Evolutionary conservation across 1,140 invertebrate species (phyloP), one percentile per base, ranked within the genome.

Genomic region (Lepidotrigona ventralis): DNA sequence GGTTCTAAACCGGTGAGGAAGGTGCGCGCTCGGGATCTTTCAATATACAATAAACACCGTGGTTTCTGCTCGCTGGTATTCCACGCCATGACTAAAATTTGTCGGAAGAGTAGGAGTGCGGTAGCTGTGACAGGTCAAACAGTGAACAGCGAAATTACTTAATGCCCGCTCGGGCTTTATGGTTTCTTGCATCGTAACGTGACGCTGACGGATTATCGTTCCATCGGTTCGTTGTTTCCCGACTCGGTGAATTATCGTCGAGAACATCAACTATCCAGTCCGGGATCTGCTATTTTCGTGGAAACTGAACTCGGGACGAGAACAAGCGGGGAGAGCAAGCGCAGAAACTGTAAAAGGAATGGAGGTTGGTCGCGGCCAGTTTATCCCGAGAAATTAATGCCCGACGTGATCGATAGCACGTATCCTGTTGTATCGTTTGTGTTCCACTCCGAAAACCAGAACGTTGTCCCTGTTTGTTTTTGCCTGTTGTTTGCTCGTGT

Each of bases 21-120:
- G 82, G 82, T 83, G 82, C 58, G 82, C 82, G 73, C 82, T 83
- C 69, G 76, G 66, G 76, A 83, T 79, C 77, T 78, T 79, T 83
- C 82, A 79, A 84, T 88, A 89, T 76, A 90, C 88, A 90, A 46
- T 46, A 46, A 90, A 87, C 90, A 86, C 84, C 81, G 87, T 87
- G 70, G 79, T 82, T n/a, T 85, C 83, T 83, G 74, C 73, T 81
- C 79, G 80, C 84, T 81, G 72, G 39, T 84, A 86, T 84, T 88
- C 81, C 85, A 86, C 89, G 89, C 90, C 90, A 93, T 93, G 91
- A 92, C 91, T 90, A 91, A 90, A 90, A 92, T 91, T 92, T 91
- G 88, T 87, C 83, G 89, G 85, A 86, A 87, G 88, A 90, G 86
- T 91, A 91, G 89, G 91, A 92, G 91, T 92, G 88, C 88, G 87